Evolutionary conservation across 2,113 vertebrate genomes (phyloP).

Genomic region (Prionailurus viverrinus): DNA sequence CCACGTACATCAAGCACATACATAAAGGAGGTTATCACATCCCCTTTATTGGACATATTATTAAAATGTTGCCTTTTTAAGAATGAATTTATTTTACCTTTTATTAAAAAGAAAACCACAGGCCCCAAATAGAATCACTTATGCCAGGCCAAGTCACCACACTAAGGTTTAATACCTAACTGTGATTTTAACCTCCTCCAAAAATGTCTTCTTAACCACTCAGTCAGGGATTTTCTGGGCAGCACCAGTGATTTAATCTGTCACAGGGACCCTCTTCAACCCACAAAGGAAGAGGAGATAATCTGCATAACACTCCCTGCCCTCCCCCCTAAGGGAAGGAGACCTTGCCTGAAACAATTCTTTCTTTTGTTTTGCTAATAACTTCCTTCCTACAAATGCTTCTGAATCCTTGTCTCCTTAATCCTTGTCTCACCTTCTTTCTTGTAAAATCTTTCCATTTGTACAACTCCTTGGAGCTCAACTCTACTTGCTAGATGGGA

Average conservation of each 20-base stretch:
- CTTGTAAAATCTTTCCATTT: not conserved
- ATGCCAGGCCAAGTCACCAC: not conserved
- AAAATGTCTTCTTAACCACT: not conserved
- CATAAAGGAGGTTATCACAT: not conserved
- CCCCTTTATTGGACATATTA: not conserved
- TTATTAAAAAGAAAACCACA: not conserved
- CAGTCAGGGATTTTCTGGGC: not conserved
- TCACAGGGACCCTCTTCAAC: not conserved
- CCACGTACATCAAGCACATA: not conserved
- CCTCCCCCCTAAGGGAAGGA: not conserved
- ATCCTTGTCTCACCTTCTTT: not conserved
- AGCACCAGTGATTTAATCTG: not conserved
- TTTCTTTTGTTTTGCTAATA: not conserved
- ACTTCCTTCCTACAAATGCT: not conserved
- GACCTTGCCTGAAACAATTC: not conserved
- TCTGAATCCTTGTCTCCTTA: no score
- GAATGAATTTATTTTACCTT: not conserved
- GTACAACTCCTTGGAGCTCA: not conserved
- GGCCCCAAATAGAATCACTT: not conserved
- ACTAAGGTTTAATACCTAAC: not conserved
- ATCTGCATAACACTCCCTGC: not conserved
- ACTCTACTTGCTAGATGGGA: not conserved
- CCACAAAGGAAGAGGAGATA: not conserved
- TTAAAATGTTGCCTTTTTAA: not conserved
- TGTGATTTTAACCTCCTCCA: not conserved